phyloP scores from a whole-genome alignment of 1,140 invertebrate genomes.

The Hycleus cichorii region DNA sequence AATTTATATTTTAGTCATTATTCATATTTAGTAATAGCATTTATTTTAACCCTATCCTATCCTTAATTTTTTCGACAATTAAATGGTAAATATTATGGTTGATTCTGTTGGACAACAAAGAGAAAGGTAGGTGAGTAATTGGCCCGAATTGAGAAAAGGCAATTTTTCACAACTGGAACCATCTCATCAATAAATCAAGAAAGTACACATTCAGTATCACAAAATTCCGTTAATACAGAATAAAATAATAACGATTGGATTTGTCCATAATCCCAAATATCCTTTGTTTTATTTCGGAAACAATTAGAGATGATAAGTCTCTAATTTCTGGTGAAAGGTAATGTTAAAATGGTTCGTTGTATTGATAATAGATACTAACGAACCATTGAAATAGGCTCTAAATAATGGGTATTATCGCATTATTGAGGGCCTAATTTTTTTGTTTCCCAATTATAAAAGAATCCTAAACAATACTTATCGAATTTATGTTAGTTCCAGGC shows the following conservation, averaged over 20 bases:
- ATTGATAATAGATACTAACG: no score
- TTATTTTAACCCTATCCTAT: slow-evolving; percentile 16
- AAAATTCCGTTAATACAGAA: slow-evolving; percentile 3
- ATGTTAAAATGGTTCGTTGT: no score
- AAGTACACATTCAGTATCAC: slow-evolving; percentile 3
- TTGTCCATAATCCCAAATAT: no score
- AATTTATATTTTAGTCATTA: slow-evolving; percentile 29
- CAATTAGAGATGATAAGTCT: no score
- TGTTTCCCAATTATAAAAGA: not conserved
- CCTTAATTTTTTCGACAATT: slow-evolving; percentile 4
- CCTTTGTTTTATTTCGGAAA: no score
- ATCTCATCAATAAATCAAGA: not conserved
- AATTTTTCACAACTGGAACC: not conserved
- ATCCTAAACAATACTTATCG: not conserved
- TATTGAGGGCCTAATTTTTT: not conserved
- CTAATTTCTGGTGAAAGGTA: no score
- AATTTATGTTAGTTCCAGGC: slow-evolving; percentile 35
- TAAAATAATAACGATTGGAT: not conserved
- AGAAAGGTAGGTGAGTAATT: not conserved
- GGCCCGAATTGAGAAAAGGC: no score
- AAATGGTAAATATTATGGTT: not conserved
- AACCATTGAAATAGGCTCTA: no score
- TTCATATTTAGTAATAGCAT: slow-evolving; percentile 27
- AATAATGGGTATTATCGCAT: not conserved
- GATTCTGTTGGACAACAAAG: not conserved